Evolutionary conservation across 2,888 invertebrate species (phyloP), one percentile per base, ranked within the genome.

Genomic region (Ditula angustiorana): DNA sequence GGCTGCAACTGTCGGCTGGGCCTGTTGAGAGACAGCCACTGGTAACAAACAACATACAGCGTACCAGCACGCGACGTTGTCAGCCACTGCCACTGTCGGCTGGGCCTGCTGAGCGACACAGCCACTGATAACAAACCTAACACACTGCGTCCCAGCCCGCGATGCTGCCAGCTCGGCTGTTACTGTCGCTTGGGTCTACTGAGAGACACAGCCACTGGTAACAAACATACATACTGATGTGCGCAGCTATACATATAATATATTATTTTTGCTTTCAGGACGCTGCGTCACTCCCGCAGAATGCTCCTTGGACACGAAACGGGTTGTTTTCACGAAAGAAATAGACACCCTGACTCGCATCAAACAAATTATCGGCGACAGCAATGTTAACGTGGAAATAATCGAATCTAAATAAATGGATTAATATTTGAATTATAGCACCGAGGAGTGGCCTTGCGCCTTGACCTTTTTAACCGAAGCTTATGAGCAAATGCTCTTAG

Each of bases 81-180:
- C 63, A 70, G 2, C 80, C 86, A 85, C 30, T 88, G 88, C 64
- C 82, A 85, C 65, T 89, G 90, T 72, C 78, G 71, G 23, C 67
- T 75, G 1, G 87, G 86, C 0, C 65, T 84, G 1, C 65, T 81
- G 1, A 74, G 87, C 0, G 80, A 85, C 60, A 8, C 35, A 13
- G 70, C 70, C 37, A 11, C 61, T 74, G 53, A 70, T 77, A 59
- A n/a, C n/a, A n/a, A n/a, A n/a, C n/a, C n/a, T n/a, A n/a, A n/a
- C n/a, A n/a, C n/a, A n/a, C n/a, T n/a, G n/a, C n/a, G n/a, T n/a
- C n/a, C n/a, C n/a, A n/a, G n/a, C n/a, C n/a, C n/a, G n/a, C n/a
- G n/a, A n/a, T n/a, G 80, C 11, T 89, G 88, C 61, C 63, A 70
- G 2, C 80, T 86, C 5, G 86, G 86, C 30, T 88, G 88, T 63